These are phyloP conservation scores for Ciconia boyciana DNA, from an alignment of 2,113 vertebrate genomes.

Conservation along the genomic window DNA sequence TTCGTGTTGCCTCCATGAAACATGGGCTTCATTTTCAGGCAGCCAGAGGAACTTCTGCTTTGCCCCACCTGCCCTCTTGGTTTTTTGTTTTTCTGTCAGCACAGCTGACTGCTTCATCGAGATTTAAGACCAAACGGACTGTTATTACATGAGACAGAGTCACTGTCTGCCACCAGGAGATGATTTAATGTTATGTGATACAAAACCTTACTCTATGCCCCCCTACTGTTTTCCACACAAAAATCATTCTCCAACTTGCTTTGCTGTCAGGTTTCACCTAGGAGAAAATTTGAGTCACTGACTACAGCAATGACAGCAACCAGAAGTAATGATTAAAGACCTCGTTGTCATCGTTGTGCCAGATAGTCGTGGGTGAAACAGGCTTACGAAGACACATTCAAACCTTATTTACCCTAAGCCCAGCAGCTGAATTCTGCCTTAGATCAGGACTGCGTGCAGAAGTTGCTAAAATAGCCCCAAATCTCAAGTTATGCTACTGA, in stretches of 20 bases:
- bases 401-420: not conserved
- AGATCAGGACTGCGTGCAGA: not conserved
- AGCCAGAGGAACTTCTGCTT: not conserved
- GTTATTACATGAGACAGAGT: slow-evolving; percentile 61
- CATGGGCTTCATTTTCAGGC: slow-evolving; percentile 6
- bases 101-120: slow-evolving; percentile 35
- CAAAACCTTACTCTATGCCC: slow-evolving; percentile 43
- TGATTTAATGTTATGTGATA: slow-evolving; percentile 65
- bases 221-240: slow-evolving; percentile 50
- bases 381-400: not conserved
- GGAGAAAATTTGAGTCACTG: slow-evolving; percentile 41
- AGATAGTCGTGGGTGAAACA: not conserved
- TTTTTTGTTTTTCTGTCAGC: slow-evolving; percentile 32
- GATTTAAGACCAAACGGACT: slow-evolving; percentile 37
- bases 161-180: slow-evolving; percentile 63
- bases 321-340: slow-evolving; percentile 51
- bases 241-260: slow-evolving; percentile 37
- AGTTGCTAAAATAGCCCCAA: not conserved
- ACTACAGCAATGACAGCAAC: slow-evolving; percentile 31
- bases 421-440: not conserved
- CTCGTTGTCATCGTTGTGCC: not conserved
- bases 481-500: not conserved
- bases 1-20: not conserved
- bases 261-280: slow-evolving; percentile 53
- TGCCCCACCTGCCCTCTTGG: slow-evolving; percentile 13